phyloP scores from a whole-genome alignment of 2,888 invertebrate genomes.

The Drosophila putrida region DNA sequence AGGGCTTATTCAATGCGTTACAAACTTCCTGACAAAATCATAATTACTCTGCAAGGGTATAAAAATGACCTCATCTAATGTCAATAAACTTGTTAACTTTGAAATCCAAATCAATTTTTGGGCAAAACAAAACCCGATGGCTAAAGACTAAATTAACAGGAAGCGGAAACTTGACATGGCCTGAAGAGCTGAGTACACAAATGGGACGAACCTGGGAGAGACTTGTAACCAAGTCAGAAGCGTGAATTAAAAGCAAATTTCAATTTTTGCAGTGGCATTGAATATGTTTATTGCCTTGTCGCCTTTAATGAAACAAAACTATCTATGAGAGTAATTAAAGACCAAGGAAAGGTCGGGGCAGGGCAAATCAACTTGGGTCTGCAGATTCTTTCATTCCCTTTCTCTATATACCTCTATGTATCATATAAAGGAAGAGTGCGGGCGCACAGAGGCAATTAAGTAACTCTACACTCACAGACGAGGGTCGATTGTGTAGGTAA shows the following conservation, averaged over 20 bases:
- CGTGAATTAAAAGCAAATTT: slow-evolving; percentile 74
- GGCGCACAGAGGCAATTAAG: slow-evolving; percentile 79
- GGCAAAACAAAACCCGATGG: slow-evolving; percentile 29
- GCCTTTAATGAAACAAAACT: slow-evolving; percentile 76
- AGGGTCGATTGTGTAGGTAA: slow-evolving; percentile 26
- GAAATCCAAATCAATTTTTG: slow-evolving; percentile 70
- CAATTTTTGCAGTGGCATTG: slow-evolving; percentile 70
- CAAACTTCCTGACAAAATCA: too few relatives aligned
- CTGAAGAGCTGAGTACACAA: slow-evolving; percentile 4
- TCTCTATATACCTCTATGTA: neutral
- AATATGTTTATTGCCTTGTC: slow-evolving; percentile 24
- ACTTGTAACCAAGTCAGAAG: slow-evolving; percentile 13
- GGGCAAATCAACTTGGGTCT: slow-evolving; percentile 48
- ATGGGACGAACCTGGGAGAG: neutral
- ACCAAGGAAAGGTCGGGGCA: slow-evolving; percentile 45
- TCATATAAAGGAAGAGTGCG: slow-evolving; percentile 53
- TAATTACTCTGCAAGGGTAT: too few relatives aligned
- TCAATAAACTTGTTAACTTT: slow-evolving; percentile 77
- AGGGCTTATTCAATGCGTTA: too few relatives aligned
- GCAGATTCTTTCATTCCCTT: slow-evolving; percentile 32
- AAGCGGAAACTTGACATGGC: slow-evolving; percentile 55
- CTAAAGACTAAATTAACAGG: slow-evolving; percentile 51
- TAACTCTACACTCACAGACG: slow-evolving; percentile 56
- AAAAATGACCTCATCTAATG: slow-evolving; percentile 50
- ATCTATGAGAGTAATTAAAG: slow-evolving; percentile 81